Evolutionary conservation across 2,888 invertebrate species (phyloP), one percentile per base, ranked within the genome.

Genomic region (Gandaritis pyraliata): DNA sequence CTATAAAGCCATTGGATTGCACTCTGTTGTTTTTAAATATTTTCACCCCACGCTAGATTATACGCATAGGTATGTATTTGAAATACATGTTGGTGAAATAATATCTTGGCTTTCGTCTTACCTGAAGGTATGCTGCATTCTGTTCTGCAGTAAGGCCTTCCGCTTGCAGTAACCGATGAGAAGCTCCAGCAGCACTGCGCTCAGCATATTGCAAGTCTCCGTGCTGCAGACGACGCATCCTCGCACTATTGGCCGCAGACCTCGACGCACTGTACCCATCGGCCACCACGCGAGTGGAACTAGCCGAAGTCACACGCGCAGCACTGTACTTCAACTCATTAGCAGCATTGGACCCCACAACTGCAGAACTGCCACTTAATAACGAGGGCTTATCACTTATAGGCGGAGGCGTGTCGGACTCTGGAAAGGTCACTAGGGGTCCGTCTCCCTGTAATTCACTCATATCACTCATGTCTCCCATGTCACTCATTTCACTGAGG

Each of bases 121-220:
- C 97, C 94, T 97, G 96, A 72, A 96, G 94, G 71, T 95, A 94
- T 62, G 97, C 95, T 69, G 96, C 95, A 80, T 96, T 96, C 86
- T 97, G 96, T 88, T 98, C 97, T 1, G 97, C 96, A 23, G 96
- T 96, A 65, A 97, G 94, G 47, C 97, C 97, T 80, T 97, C 97
- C 65, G 97, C 93, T 86, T 97, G 97, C 66, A 97, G 88, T 70
- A 96, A 93, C 68, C 97, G 95, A 72, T 95, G 94, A 68, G 95
- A 94, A 13, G 97, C 96, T 30, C 96, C 95, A 43, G 96, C 95
- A 45, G 96, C 95, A 76, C 94, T 95, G 69, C 95, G 95, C 86
- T 96, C 96, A 76, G 96, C 95, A 83, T 96, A 97, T 64, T 96
- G 96, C 72, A 97, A 87, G 78, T 97, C 97, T 39, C 96, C 97